Base-by-base conservation (phyloP, 2,888 invertebrate species). In the Idaea biselata region DNA sequence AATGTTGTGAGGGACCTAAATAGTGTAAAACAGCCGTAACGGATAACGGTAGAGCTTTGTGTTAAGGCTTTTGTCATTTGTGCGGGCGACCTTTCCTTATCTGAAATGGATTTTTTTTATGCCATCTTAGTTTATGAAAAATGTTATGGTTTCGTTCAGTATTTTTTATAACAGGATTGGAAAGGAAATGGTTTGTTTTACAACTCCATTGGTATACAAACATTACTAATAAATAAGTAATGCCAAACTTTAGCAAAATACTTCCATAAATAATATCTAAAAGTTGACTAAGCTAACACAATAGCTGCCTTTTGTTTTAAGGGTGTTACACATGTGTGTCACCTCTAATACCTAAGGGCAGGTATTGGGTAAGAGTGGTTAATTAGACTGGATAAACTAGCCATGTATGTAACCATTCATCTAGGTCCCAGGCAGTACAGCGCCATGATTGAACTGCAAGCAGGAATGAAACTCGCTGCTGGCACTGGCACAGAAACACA, bases 1-100 rank as follows among this genome's bases (percentile, higher is more conserved):
- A 44, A 44, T 44, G 44, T 44, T 8, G 44, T 44, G 44, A 44
- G 44, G 44, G 44, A 44, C 44, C 44, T 44, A 44, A 44, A 44
- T 44, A 8, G 8, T 44, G 14, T 44, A 44, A 14, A 44, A 11
- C 44, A 44, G 44, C 11, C 11, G 4, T 44, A 44, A 44, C 44
- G 44, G 44, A 44, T 44, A 44, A 44, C 44, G 44, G 44, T 44
- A 11, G 44, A 44, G 44, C 44, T 44, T 44, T 44, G 44, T 44
- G 44, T 44, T 44, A 44, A 44, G 44, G 44, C 44, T 44, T 44
- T 44, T 44, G 44, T 44, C 44, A 44, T 44, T 44, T 44, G 44
- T 44, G 11, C 44, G 8, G 44, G 11, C 44, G 44, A 44, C 44
- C 44, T 44, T 44, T 44, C 44, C 8, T 44, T 44, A 44, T 44